Evolutionary conservation across 2,113 vertebrate species (phyloP).

Genomic region (Galemys pyrenaicus): DNA sequence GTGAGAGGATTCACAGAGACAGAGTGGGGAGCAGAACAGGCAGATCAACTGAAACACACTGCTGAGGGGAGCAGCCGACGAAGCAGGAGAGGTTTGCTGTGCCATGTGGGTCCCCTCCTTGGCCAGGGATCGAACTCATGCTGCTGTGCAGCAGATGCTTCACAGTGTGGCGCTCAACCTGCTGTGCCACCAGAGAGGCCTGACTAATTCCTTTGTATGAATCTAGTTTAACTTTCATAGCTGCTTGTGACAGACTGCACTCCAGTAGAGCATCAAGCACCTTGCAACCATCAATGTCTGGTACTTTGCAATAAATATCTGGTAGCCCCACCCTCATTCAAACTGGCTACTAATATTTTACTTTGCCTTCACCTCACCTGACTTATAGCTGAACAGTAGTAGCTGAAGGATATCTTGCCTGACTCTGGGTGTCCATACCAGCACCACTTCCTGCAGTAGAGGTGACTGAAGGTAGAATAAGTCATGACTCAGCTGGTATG

Average conservation of each 20-base stretch:
- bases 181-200: too few species aligned
- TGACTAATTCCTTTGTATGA: neutral
- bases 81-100: too few species aligned
- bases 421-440: neutral
- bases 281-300: neutral
- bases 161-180: too few species aligned
- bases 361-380: neutral
- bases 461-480: slow-evolving; percentile 17
- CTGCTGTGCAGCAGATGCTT: too few species aligned
- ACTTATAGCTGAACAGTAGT: neutral
- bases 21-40: too few species aligned
- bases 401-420: neutral
- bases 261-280: neutral
- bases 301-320: too few species aligned
- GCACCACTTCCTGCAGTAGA: neutral
- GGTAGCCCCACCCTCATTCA: neutral
- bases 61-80: too few species aligned
- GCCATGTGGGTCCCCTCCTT: too few species aligned
- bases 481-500: slow-evolving; percentile 26
- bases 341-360: neutral
- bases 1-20: too few species aligned
- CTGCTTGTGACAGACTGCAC: neutral
- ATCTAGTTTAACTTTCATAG: neutral
- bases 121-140: too few species aligned
- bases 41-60: too few species aligned